Percentiles rank a stretch among this genome's conserved stretches.
Conservation (phyloP, 2,113 vertebrate species). For the Phalacrocorax pelagicus region DNA sequence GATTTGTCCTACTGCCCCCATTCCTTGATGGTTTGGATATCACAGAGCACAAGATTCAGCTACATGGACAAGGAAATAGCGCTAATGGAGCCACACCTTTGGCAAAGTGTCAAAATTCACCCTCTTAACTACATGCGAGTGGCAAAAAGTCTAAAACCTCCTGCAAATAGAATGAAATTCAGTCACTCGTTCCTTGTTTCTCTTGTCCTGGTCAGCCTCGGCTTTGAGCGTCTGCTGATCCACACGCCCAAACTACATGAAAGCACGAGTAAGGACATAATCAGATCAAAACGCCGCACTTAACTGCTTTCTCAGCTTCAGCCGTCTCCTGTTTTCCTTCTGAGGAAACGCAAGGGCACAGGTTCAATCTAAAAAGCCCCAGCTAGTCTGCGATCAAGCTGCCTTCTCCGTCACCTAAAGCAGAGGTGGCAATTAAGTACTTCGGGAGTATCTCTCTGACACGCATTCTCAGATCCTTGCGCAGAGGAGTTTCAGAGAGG, state of each 20-base stretch:
- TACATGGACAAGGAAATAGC: neutral
- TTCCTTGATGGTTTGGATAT: neutral
- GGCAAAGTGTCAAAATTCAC: neutral
- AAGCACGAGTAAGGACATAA: fast-evolving
- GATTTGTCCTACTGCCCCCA: neutral
- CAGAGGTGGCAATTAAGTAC: neutral
- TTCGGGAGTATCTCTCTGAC: neutral
- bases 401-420: neutral
- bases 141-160: neutral
- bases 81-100: neutral
- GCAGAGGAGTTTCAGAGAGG: fast-evolving
- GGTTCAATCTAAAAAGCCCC: neutral
- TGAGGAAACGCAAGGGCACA: neutral
- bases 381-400: neutral
- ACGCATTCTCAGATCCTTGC: fast-evolving
- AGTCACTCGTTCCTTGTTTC: neutral
- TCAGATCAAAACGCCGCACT: neutral
- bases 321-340: fast-evolving
- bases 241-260: neutral
- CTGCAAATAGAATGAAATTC: neutral
- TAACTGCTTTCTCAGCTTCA: neutral
- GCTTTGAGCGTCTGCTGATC: fast-evolving
- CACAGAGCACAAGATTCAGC: neutral
- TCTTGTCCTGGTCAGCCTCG: neutral
- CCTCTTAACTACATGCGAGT: fast-evolving